phyloP scores from a whole-genome alignment of 1,140 invertebrate species.

The Macrobrachium rosenbergii region DNA sequence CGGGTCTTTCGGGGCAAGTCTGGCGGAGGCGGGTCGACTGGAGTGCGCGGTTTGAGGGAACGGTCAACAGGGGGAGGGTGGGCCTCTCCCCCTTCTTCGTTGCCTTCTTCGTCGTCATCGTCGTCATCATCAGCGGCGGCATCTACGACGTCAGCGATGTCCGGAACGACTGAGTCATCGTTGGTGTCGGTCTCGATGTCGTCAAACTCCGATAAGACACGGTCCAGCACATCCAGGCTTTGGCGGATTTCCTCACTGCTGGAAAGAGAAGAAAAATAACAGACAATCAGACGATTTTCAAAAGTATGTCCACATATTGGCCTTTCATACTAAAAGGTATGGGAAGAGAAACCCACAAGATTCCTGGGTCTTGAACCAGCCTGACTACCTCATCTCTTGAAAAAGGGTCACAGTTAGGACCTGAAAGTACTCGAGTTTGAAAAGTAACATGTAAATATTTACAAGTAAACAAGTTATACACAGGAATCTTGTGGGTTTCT shows the following conservation, averaged over 20 bases:
- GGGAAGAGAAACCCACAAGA: too few relatives aligned
- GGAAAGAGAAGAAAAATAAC: slow-evolving; percentile 70
- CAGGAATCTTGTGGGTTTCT: too few relatives aligned
- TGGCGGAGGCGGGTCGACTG: slow-evolving; percentile 26
- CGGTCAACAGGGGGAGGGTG: slow-evolving; percentile 73
- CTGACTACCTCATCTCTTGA: too few relatives aligned
- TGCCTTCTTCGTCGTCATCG: too few relatives aligned
- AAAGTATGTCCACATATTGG: too few relatives aligned
- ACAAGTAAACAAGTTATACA: too few relatives aligned
- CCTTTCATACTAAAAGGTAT: background rate
- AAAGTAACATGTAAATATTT: too few relatives aligned
- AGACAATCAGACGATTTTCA: background rate
- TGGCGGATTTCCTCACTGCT: slow-evolving; percentile 86
- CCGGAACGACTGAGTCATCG: slow-evolving; percentile 69
- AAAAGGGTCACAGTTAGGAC: too few relatives aligned
- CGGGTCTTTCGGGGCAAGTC: slow-evolving; percentile 56
- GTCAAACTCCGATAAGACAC: slow-evolving; percentile 89
- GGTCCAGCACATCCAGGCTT: slow-evolving; percentile 86
- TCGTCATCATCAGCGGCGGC: slow-evolving; percentile 46
- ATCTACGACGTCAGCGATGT: slow-evolving; percentile 68
- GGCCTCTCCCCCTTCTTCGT: too few relatives aligned
- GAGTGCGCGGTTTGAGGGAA: slow-evolving; percentile 63
- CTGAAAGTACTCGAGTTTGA: too few relatives aligned
- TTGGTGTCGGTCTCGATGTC: slow-evolving; percentile 77
- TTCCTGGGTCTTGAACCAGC: too few relatives aligned